A percentile compares a stretch with the other conserved stretches of the same genome.
Evolutionary conservation across 2,888 invertebrate genomes (phyloP).

Genomic region (Tenthredo notha): DNA sequence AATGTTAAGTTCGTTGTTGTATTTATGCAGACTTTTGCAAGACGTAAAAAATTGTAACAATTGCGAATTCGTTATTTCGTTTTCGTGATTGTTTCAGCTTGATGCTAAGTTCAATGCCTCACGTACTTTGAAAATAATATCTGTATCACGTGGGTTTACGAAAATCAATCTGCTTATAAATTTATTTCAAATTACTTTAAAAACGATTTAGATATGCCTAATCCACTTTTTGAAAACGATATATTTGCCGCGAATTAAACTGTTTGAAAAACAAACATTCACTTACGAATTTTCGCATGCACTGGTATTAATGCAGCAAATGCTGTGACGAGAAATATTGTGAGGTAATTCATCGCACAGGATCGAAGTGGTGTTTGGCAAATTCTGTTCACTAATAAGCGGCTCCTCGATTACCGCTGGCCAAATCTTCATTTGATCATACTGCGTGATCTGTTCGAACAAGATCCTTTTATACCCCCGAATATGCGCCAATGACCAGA

Average conservation of each 20-base stretch:
- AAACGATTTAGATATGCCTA: too few relatives aligned
- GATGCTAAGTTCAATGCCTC: too few relatives aligned
- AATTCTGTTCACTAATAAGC: background rate
- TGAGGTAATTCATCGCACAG: background rate
- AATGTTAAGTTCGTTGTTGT: background rate
- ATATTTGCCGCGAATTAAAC: too few relatives aligned
- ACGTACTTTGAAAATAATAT: too few relatives aligned
- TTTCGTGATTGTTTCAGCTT: too few relatives aligned
- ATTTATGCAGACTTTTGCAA: background rate
- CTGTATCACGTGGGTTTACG: too few relatives aligned
- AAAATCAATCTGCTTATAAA: too few relatives aligned
- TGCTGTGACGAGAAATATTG: background rate
- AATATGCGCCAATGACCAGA: background rate
- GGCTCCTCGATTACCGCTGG: background rate
- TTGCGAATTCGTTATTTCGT: background rate
- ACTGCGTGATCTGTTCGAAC: background rate
- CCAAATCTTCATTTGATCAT: background rate
- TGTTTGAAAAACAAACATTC: too few relatives aligned
- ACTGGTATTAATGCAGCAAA: background rate
- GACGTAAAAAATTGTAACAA: background rate
- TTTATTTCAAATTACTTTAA: too few relatives aligned
- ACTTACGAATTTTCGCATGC: background rate
- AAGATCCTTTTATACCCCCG: constrained; percentile 1
- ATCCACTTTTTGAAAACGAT: too few relatives aligned
- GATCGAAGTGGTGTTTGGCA: background rate